Base-by-base conservation (phyloP, 2,888 invertebrate genomes). In the Macropis europaea region DNA sequence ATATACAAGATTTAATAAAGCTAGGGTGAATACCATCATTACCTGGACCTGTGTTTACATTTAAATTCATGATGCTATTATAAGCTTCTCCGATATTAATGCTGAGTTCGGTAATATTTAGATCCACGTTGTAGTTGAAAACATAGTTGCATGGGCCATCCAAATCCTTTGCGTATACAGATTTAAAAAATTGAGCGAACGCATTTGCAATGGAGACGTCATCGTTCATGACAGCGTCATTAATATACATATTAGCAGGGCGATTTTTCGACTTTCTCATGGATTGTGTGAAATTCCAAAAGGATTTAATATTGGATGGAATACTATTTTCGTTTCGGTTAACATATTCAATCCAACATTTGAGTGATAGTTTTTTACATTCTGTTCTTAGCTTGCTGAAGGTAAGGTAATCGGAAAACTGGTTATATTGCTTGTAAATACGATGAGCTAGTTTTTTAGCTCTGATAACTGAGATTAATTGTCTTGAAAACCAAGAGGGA, bases 21-120 rank as follows among this genome's bases (percentile, higher is more conserved):
- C n/a, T n/a, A n/a, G n/a, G n/a, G n/a, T n/a, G n/a, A n/a, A n/a
- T 50, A 24, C 36, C 36, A 36, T 50, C 50, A 36, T 22, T 36
- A 9, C 50, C 50, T 32, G 32, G 34, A 1, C 48, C 48, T 19
- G 38, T 13, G 15, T 43, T 22, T 7, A 2, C 13, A 26, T 43
- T 43, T 43, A 43, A 43, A 24, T 11, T 9, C 5, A 15, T 30
- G 13, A 47, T 47, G 30, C 47, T 30, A 17, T 47, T 17, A 17
- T 17, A 47, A 30, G 30, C 47, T 11, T 47, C 47, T 11, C 30
- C 17, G 15, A 47, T 47, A 15, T 47, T 17, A 17, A 47, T 47
- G 17, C 3, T 32, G 17, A 30, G 30, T 13, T 22, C 30, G 11
- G 30, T n/a, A 13, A 47, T 47, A 30, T 28, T 22, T 9, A 30